Percentiles rank a stretch among this genome's conserved stretches.
These are phyloP conservation scores for Spea bombifrons DNA, from an alignment of 2,113 vertebrate species.

Conservation along the genomic window DNA sequence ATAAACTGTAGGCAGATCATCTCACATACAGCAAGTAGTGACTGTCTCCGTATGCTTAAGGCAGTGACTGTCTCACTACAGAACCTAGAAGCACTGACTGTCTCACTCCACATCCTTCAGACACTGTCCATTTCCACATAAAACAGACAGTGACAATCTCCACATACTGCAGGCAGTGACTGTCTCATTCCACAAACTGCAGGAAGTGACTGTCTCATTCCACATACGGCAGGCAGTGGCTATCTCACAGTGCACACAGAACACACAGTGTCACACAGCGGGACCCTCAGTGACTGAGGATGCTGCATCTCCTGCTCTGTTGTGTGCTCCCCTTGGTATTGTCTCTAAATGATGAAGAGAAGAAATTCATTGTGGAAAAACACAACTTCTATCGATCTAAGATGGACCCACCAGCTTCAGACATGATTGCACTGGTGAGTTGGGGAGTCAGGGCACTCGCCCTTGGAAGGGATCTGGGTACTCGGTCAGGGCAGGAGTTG, in stretches of 20 bases:
- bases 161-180: neutral
- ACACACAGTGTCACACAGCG: neutral
- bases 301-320: constrained; percentile 57
- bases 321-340: constrained; percentile 50
- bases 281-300: constrained; percentile 43
- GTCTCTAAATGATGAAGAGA: constrained; percentile 60
- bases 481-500: no score
- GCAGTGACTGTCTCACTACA: no score
- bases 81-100: no score
- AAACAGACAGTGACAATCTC: neutral
- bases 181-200: neutral
- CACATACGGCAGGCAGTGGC: neutral
- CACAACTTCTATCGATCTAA: constrained; percentile 67
- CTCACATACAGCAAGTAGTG: no score
- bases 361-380: constrained; percentile 56
- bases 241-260: neutral
- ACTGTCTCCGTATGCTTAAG: no score
- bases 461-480: no score
- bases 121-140: neutral
- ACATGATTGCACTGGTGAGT: constrained; percentile 72
- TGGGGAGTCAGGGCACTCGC: no score
- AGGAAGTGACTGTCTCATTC: neutral
- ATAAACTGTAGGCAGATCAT: no score
- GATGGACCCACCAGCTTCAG: constrained; percentile 56
- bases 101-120: neutral